Evolutionary conservation across 2,888 invertebrate species (phyloP), one percentile per base, ranked within the genome.

Genomic region (Drosophila ustulata): DNA sequence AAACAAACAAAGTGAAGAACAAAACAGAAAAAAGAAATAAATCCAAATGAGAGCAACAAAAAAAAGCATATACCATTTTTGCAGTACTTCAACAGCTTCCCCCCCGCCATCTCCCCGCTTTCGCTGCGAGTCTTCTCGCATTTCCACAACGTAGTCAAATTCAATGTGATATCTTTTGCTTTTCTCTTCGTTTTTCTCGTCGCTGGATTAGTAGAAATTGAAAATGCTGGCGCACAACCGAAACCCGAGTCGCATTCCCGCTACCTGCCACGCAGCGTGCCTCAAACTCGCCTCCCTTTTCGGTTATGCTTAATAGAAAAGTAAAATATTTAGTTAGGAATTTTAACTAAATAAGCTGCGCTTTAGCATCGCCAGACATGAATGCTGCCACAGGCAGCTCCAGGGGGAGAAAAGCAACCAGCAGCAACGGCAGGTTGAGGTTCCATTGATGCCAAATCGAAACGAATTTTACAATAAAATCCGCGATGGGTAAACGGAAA

Each of bases 191-290:
- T 13, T 23, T 49, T 41, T 45, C 23, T 25, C 11, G 23, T 30
- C 8, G 3, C 69, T 26, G 66, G 85, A 85, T 85, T 85, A 79
- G 71, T 58, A 79, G 57, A 83, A 83, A 83, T 83, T 79, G 82
- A 71, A 79, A 82, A 75, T 43, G 62, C 45, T 70, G 43, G 49
- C 55, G 30, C 41, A 47, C 45, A 56, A 34, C 34, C 23, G 66
- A 63, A 69, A 66, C 6, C 18, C 18, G 55, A 50, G 49, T 28
- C 13, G 34, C 39, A 37, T 41, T 39, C n/a, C 23, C n/a, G 26
- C 25, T 28, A 37, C 46, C 46, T 45, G 13, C 13, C 13, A 4
- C 39, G 7, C 30, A 28, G 30, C 30, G 7, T 34, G 41, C 30
- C 23, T n/a, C 8, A 25, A 2, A 18, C 18, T 39, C 49, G 1